A percentile compares a stretch with the other conserved stretches of the same genome.
phyloP scores from a whole-genome alignment of 2,888 invertebrate species.

The Pilophorus perplexus region DNA sequence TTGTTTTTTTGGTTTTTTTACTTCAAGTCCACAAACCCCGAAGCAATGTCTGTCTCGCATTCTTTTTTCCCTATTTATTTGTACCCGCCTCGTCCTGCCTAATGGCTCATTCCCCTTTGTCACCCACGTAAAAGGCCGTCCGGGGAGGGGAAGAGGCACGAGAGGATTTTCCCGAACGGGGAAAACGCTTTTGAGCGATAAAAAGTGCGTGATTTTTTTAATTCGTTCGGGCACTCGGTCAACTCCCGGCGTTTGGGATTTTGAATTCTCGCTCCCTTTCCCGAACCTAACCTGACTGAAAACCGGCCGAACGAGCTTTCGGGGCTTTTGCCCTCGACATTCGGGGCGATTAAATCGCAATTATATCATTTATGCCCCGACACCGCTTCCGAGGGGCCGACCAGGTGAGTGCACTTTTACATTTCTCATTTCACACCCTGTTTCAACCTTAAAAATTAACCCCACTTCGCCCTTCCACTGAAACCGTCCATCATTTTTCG shows the following conservation, averaged over 20 bases:
- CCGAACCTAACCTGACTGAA: conserved; percentile 16
- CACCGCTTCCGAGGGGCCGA: not conserved
- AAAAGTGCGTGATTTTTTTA: not conserved
- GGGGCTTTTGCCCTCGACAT: conserved; percentile 7
- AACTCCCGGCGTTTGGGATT: not conserved
- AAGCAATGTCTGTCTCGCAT: not conserved
- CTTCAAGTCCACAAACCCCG: conserved; percentile 17
- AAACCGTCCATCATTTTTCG: not conserved
- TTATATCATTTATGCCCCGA: conserved; percentile 27
- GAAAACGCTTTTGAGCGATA: too few relatives aligned
- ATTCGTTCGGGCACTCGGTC: not conserved
- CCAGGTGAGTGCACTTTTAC: not conserved
- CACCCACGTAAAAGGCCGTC: too few relatives aligned
- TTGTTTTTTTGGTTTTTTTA: conserved; percentile 13
- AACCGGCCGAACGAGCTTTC: conserved; percentile 29
- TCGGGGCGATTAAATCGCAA: conserved; percentile 25
- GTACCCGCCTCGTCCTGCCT: too few relatives aligned
- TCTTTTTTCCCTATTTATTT: not conserved
- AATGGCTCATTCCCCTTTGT: too few relatives aligned
- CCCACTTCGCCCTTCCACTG: not conserved
- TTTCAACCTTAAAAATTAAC: not conserved
- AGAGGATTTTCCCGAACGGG: too few relatives aligned
- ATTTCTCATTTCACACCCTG: not conserved
- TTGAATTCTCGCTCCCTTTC: not conserved
- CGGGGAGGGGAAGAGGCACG: too few relatives aligned